Conservation (phyloP, 2,888 invertebrate genomes). For the Dasypolia templi region DNA sequence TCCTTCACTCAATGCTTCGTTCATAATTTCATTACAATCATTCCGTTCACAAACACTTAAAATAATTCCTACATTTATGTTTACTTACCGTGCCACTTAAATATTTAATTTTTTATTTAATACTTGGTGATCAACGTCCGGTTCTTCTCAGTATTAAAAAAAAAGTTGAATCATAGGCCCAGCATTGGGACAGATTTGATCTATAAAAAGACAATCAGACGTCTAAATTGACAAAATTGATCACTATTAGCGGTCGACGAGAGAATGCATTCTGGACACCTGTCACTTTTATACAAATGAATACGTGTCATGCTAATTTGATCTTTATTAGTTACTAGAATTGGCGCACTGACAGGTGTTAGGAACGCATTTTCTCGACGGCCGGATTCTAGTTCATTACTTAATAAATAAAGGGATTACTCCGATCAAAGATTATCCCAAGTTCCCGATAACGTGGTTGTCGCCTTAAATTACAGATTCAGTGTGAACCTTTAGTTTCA, state of each 20-base stretch:
- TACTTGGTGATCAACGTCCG: background rate
- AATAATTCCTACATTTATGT: too few relatives aligned
- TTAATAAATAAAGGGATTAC: conserved; percentile 14
- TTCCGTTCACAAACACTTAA: too few relatives aligned
- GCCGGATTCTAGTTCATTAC: too few relatives aligned
- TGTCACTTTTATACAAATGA: too few relatives aligned
- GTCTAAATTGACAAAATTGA: background rate
- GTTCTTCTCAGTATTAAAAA: background rate
- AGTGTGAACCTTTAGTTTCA: conserved; percentile 34
- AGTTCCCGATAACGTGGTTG: conserved; percentile 10
- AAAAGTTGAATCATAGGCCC: background rate
- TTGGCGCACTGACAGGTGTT: too few relatives aligned
- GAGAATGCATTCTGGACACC: too few relatives aligned
- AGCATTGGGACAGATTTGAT: background rate
- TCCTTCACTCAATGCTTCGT: too few relatives aligned
- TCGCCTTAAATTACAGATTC: conserved; percentile 35
- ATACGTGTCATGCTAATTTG: too few relatives aligned
- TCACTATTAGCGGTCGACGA: background rate
- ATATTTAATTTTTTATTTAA: background rate
- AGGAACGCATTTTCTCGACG: too few relatives aligned
- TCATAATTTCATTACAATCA: too few relatives aligned
- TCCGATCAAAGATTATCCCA: conserved; percentile 27
- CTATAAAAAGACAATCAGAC: background rate
- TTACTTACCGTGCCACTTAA: background rate
- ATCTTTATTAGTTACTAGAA: too few relatives aligned